A percentile compares a stretch with the other conserved stretches of the same genome.
Evolutionary conservation across 2,113 vertebrate genomes (phyloP).

Genomic region (Tragelaphus scriptus): DNA sequence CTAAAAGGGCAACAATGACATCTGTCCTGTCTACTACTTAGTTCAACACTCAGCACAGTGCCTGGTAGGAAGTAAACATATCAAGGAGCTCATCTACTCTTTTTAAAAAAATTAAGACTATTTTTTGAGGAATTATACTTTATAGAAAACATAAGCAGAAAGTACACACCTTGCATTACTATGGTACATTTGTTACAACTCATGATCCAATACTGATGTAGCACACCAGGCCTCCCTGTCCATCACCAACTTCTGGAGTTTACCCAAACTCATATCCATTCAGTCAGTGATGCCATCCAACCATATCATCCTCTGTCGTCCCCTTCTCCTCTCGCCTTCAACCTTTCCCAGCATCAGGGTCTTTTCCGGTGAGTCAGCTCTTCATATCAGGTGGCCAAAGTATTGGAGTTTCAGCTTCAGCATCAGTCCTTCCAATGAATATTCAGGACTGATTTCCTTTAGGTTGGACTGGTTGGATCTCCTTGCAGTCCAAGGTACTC

Average conservation of each 20-base stretch:
- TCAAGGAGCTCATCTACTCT: neutral
- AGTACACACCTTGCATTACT: neutral
- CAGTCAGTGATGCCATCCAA: neutral
- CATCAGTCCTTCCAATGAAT: neutral
- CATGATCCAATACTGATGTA: neutral
- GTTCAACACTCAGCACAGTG: neutral
- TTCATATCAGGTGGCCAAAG: neutral
- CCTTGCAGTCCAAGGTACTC: neutral
- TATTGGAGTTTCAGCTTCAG: neutral
- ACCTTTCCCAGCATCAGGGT: neutral
- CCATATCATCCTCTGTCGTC: neutral
- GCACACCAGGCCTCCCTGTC: neutral
- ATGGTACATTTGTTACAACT: neutral
- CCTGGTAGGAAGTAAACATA: neutral
- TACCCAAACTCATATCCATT: neutral
- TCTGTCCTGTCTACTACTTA: neutral
- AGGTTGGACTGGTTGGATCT: neutral
- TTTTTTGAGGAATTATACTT: neutral
- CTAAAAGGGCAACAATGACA: neutral
- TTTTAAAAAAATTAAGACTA: neutral
- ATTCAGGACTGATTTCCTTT: neutral
- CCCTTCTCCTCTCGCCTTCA: neutral
- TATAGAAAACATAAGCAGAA: neutral
- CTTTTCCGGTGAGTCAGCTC: neutral
- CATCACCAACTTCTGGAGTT: neutral